Conservation (phyloP, 1,140 invertebrate genomes). For the Drosophila oshimai region DNA sequence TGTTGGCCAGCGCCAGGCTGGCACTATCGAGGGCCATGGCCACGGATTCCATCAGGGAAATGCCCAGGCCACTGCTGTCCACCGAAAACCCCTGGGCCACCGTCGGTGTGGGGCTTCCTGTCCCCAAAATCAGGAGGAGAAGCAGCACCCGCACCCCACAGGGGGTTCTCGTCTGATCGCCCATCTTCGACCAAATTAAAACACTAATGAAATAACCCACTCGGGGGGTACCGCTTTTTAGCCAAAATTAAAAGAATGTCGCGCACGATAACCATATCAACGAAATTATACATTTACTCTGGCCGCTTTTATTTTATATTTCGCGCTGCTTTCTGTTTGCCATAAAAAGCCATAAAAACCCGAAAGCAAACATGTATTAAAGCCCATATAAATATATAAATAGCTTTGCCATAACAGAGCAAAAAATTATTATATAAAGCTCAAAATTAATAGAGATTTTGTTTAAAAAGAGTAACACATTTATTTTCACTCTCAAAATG, state of each 20-base stretch:
- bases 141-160: background rate
- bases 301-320: background rate
- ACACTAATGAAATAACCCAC: background rate
- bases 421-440: no score
- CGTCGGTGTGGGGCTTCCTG: background rate
- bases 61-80: conserved; percentile 71
- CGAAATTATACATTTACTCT: conserved; percentile 1
- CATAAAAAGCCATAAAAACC: conserved; percentile 13
- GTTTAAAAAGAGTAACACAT: no score
- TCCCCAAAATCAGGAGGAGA: background rate
- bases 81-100: background rate
- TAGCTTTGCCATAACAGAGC: background rate
- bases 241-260: conserved; percentile 12
- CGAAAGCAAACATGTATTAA: background rate
- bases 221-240: background rate
- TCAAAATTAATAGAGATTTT: no score
- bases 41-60: conserved; percentile 84
- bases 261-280: conserved; percentile 14
- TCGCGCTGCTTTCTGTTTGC: conserved; percentile 13
- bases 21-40: conserved; percentile 83
- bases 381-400: conserved; percentile 3
- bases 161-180: background rate
- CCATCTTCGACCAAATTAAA: conserved; percentile 22
- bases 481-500: no score
- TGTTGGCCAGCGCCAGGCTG: conserved; percentile 83